phyloP scores from a whole-genome alignment of 2,797 vertebrate species.

The Chrosomus eos region DNA sequence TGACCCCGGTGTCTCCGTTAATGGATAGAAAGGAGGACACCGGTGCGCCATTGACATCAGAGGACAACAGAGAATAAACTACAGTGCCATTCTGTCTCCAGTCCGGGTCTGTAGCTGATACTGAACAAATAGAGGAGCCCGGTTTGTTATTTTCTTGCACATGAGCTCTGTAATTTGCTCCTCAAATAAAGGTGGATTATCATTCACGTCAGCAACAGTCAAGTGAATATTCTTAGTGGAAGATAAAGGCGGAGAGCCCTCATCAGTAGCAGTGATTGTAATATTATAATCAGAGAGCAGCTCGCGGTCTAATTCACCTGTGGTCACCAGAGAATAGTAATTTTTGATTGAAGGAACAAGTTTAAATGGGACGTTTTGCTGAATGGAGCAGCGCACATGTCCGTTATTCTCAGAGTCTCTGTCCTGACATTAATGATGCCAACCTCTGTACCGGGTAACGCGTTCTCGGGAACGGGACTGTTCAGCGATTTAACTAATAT shows the following conservation, averaged over 20 bases:
- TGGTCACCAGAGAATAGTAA: background rate
- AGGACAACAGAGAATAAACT: slow-evolving; percentile 59
- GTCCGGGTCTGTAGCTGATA: too few species aligned
- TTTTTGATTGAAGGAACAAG: slow-evolving; percentile 53
- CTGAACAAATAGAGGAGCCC: too few species aligned
- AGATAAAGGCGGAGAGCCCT: slow-evolving; percentile 63
- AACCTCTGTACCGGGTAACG: slow-evolving; percentile 48
- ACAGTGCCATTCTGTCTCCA: too few species aligned
- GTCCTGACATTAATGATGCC: slow-evolving; percentile 59
- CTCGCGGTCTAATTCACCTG: slow-evolving; percentile 46
- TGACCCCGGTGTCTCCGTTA: slow-evolving; percentile 62
- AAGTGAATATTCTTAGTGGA: too few species aligned
- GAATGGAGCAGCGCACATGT: slow-evolving; percentile 53
- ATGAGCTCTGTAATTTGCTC: too few species aligned
- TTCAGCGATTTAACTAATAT: slow-evolving; percentile 22
- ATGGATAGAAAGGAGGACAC: slow-evolving; percentile 64
- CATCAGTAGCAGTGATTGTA: slow-evolving; percentile 50
- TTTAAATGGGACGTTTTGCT: slow-evolving; percentile 41
- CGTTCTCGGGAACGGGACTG: slow-evolving; percentile 29
- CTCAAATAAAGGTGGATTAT: too few species aligned
- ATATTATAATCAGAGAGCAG: slow-evolving; percentile 39
- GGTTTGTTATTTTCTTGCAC: slow-evolving; percentile 65
- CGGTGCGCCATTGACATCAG: slow-evolving; percentile 64
- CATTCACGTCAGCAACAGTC: too few species aligned
- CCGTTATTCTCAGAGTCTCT: slow-evolving; percentile 57